phyloP scores from a whole-genome alignment of 2,888 invertebrate species.

The Pediacus dermestoides region DNA sequence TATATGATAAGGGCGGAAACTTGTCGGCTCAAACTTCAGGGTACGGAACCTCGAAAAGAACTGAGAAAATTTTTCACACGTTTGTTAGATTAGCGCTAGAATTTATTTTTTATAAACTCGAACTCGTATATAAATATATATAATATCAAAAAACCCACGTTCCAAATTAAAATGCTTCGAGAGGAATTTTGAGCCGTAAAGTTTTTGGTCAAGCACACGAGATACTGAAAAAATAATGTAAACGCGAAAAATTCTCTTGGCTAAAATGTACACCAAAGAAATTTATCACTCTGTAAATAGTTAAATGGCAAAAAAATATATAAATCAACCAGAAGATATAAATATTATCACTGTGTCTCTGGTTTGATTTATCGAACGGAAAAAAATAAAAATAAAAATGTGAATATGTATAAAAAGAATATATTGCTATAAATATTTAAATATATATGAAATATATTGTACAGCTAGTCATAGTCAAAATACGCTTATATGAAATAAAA shows the following conservation, averaged over 20 bases:
- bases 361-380: too few relatives aligned
- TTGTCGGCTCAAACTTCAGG: conserved; percentile 33
- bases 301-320: too few relatives aligned
- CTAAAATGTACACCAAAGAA: conserved; percentile 49
- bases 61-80: conserved; percentile 25
- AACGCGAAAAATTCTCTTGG: conserved; percentile 22
- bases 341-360: conserved; percentile 27
- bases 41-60: conserved; percentile 34
- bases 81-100: conserved; percentile 34
- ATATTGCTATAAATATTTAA: conserved; percentile 41
- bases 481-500: conserved; percentile 52
- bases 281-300: conserved; percentile 48
- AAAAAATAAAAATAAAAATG: conserved; percentile 48
- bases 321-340: too few relatives aligned
- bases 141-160: conserved; percentile 27
- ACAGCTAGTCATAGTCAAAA: conserved; percentile 53
- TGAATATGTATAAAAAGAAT: conserved; percentile 49
- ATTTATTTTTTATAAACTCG: conserved; percentile 36
- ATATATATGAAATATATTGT: conserved; percentile 49
- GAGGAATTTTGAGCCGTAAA: conserved; percentile 31
- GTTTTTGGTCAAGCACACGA: conserved; percentile 20
- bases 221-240: conserved; percentile 1
- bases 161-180: conserved; percentile 26
- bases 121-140: too few relatives aligned
- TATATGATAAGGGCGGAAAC: too few relatives aligned